These are phyloP conservation scores for Drosophila melanosoma DNA, from an alignment of 2,888 invertebrate species.

Conservation along the genomic window DNA sequence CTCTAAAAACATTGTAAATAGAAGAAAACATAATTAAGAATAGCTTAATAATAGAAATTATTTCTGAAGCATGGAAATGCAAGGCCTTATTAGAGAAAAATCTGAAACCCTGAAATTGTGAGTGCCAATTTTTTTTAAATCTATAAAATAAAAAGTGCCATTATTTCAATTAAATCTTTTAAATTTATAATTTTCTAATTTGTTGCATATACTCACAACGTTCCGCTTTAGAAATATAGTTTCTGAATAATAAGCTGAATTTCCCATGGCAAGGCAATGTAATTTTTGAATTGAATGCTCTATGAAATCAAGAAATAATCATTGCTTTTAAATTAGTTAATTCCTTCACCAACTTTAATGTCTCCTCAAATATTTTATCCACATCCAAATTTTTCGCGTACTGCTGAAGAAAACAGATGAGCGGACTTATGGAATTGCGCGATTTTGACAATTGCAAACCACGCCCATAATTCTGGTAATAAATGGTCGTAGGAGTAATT, in stretches of 20 bases:
- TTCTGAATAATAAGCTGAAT: not conserved
- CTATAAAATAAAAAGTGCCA: too few relatives aligned
- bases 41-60: not conserved
- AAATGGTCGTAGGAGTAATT: constrained; percentile 29
- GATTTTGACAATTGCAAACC: constrained; percentile 59
- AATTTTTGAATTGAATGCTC: not conserved
- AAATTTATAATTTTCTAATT: not conserved
- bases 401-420: constrained; percentile 24
- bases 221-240: not conserved
- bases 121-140: too few relatives aligned
- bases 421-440: constrained; percentile 25
- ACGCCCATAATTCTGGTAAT: constrained; percentile 49
- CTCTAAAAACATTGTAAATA: not conserved
- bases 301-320: not conserved
- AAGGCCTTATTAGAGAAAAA: too few relatives aligned
- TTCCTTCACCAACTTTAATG: not conserved
- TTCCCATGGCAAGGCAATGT: not conserved
- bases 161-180: not conserved
- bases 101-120: too few relatives aligned
- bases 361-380: too few relatives aligned
- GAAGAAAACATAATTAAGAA: not conserved
- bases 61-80: not conserved
- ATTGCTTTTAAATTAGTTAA: not conserved
- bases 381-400: constrained; percentile 2
- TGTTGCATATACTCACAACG: not conserved